Conservation (phyloP, 2,888 invertebrate genomes). For the Flexamia atlantica region DNA sequence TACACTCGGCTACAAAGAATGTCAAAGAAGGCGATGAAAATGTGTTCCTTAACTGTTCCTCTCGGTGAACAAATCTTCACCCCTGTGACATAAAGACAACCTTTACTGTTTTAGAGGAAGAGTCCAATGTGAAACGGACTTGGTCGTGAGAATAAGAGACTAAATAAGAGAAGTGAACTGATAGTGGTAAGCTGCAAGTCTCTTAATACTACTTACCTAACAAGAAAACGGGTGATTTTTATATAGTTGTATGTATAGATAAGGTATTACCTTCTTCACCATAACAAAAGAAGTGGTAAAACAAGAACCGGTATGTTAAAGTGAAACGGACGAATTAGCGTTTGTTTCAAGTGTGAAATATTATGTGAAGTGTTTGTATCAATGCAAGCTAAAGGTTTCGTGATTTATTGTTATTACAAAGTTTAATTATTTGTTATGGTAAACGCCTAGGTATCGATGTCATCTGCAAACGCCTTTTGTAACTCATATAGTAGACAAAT, state of each 20-base stretch:
- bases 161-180: not conserved
- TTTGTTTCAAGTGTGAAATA: not conserved
- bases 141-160: not conserved
- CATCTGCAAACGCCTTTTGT: not conserved
- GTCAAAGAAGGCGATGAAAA: no score
- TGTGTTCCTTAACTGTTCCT: not conserved
- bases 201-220: not conserved
- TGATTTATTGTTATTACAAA: not conserved
- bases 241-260: not conserved
- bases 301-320: no score
- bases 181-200: not conserved
- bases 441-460: not conserved
- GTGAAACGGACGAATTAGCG: no score
- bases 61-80: not conserved
- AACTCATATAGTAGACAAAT: not conserved
- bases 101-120: not conserved
- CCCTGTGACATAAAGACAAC: not conserved
- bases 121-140: no score
- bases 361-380: not conserved
- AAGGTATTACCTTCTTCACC: not conserved
- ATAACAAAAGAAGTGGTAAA: not conserved
- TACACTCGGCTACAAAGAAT: no score
- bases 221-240: conserved; percentile 27
- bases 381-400: not conserved
- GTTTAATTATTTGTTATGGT: not conserved